Percentiles rank a stretch among this genome's conserved stretches.
These are phyloP conservation scores for Drosophila seguyi DNA, from an alignment of 1,140 invertebrate species.

Conservation along the genomic window DNA sequence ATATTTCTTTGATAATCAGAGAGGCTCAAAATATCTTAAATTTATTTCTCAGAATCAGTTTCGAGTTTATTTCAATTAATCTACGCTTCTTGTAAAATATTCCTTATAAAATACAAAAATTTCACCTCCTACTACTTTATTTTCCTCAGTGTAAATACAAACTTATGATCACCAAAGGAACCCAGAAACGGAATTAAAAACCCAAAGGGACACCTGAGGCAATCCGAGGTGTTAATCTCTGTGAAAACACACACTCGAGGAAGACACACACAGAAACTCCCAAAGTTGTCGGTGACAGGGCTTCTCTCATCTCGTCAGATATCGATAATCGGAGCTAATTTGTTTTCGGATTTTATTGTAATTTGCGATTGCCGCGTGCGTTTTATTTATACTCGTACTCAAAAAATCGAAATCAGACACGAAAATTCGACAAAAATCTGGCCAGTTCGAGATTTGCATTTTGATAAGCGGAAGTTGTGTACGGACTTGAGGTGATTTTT, in stretches of 20 bases:
- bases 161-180: constrained; percentile 4
- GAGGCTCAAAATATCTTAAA: neutral
- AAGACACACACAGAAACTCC: constrained; percentile 7
- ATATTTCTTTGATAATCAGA: neutral
- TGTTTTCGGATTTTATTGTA: constrained; percentile 60
- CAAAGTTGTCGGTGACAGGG: neutral
- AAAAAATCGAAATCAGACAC: constrained; percentile 29
- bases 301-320: constrained; percentile 25
- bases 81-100: neutral
- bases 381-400: constrained; percentile 67
- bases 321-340: constrained; percentile 77
- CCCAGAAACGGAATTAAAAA: constrained; percentile 6
- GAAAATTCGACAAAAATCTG: constrained; percentile 39
- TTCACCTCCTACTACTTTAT: neutral
- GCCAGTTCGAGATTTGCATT: constrained; percentile 58
- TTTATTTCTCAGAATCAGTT: neutral
- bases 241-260: constrained; percentile 21
- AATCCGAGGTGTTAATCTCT: constrained; percentile 46
- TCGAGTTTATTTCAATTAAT: neutral
- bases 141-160: constrained; percentile 10
- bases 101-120: too few species aligned
- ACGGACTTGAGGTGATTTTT: constrained; percentile 22
- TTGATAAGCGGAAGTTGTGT: constrained; percentile 75
- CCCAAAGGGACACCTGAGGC: constrained; percentile 50
- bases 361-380: constrained; percentile 65